These are phyloP conservation scores for Uria aalge DNA, from an alignment of 2,113 vertebrate genomes.

Conservation along the genomic window DNA sequence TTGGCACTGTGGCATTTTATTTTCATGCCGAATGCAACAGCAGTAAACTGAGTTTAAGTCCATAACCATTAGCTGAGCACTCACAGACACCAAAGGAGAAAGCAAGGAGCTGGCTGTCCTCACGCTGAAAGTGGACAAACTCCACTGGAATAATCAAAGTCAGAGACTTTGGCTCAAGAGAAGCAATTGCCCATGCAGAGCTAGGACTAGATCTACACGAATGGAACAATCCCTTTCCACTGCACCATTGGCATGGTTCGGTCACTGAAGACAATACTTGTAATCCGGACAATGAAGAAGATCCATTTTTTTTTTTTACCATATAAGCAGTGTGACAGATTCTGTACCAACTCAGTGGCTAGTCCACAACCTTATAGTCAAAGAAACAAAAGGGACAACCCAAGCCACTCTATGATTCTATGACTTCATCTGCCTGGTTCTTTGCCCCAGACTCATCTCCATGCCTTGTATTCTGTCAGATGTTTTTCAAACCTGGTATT, in stretches of 20 bases:
- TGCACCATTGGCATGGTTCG: background rate
- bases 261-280: background rate
- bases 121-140: background rate
- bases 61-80: background rate
- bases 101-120: background rate
- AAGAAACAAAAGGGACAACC: background rate
- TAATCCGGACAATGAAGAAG: background rate
- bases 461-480: background rate
- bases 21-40: background rate
- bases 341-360: background rate
- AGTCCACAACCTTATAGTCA: background rate
- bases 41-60: background rate
- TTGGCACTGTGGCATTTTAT: background rate
- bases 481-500: background rate
- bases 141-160: background rate
- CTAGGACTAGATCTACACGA: background rate
- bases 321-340: background rate
- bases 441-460: background rate
- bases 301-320: background rate
- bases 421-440: background rate
- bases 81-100: background rate
- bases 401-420: no score
- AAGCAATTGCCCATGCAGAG: background rate
- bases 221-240: background rate
- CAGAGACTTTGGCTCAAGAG: background rate